Evolutionary conservation across 2,113 vertebrate species (phyloP).

Genomic region (Galemys pyrenaicus): DNA sequence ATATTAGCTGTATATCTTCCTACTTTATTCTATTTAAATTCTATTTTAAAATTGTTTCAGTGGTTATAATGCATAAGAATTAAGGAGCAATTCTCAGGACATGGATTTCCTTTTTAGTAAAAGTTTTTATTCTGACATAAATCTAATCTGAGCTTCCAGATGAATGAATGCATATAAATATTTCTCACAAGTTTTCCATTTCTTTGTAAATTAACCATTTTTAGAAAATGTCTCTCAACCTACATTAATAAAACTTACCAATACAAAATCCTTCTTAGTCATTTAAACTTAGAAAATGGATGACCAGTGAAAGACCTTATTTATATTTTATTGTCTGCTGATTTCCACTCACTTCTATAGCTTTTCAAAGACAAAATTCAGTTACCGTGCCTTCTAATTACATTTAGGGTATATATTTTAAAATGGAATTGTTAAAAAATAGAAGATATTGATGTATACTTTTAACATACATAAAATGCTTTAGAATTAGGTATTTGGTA

Average conservation of each 20-base stretch:
- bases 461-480: neutral
- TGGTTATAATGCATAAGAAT: slow-evolving; percentile 33
- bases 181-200: slow-evolving; percentile 52
- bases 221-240: slow-evolving; percentile 43
- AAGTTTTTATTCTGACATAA: slow-evolving; percentile 53
- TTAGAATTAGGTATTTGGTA: neutral
- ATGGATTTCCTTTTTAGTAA: slow-evolving; percentile 33
- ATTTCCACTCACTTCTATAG: slow-evolving; percentile 16
- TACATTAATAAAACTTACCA: slow-evolving; percentile 48
- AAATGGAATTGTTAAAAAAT: neutral
- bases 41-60: slow-evolving; percentile 40
- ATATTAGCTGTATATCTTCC: neutral
- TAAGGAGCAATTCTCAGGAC: slow-evolving; percentile 40
- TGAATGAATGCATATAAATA: slow-evolving; percentile 19
- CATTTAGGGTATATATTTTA: neutral
- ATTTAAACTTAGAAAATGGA: slow-evolving; percentile 24
- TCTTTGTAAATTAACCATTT: slow-evolving; percentile 48
- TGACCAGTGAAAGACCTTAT: neutral
- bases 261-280: slow-evolving; percentile 28
- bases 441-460: neutral
- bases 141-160: neutral
- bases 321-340: neutral
- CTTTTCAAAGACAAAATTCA: slow-evolving; percentile 25
- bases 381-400: neutral
- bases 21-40: slow-evolving; percentile 26